These are phyloP conservation scores for Geotria australis DNA, from an alignment of 2,797 vertebrate species.

Conservation along the genomic window DNA sequence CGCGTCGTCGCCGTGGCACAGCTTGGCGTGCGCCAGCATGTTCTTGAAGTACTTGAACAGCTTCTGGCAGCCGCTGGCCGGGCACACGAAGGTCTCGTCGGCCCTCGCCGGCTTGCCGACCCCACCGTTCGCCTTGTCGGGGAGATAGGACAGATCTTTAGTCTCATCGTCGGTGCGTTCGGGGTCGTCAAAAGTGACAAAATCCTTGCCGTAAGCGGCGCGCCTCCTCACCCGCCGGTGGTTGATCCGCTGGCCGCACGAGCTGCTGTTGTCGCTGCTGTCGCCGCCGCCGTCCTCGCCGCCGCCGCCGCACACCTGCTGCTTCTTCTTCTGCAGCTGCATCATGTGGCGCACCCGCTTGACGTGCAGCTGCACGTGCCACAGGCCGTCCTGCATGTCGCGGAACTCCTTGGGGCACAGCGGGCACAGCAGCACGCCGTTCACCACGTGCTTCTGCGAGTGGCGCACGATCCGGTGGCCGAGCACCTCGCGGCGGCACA, in stretches of 20 bases:
- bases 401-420: conserved; percentile 53
- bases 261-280: background rate
- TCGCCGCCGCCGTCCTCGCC: background rate
- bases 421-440: conserved; percentile 43
- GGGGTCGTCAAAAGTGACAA: background rate
- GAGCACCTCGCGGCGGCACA: conserved; percentile 52
- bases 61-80: conserved; percentile 44
- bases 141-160: background rate
- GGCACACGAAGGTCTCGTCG: conserved; percentile 13
- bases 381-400: conserved; percentile 47
- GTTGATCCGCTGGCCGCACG: background rate
- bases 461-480: conserved; percentile 55
- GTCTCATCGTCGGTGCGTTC: background rate
- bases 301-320: background rate
- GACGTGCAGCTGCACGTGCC: conserved; percentile 60
- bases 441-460: conserved; percentile 56
- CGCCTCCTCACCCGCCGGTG: background rate
- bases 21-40: conserved; percentile 66
- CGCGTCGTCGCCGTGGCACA: conserved; percentile 37
- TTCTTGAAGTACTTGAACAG: conserved; percentile 90
- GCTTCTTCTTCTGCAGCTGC: background rate
- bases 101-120: background rate
- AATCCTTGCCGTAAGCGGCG: background rate
- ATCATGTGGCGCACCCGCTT: conserved; percentile 1
- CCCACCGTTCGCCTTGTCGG: background rate